Evolutionary conservation across 2,113 vertebrate genomes (phyloP).

Genomic region (Oceanites oceanicus): DNA sequence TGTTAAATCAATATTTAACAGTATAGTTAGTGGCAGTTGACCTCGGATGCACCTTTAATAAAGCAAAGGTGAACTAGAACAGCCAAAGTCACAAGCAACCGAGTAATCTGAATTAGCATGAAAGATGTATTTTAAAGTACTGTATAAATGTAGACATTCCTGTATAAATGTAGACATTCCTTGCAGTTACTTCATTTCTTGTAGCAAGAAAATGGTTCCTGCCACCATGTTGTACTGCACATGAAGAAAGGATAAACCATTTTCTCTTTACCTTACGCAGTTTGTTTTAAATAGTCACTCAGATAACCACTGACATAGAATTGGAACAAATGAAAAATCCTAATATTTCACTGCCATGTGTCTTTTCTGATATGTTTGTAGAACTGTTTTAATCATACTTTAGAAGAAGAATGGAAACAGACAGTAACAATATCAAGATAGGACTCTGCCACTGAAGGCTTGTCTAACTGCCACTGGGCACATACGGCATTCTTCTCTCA

Average conservation of each 20-base stretch:
- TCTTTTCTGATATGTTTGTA: neutral
- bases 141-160: neutral
- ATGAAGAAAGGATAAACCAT: neutral
- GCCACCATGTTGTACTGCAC: neutral
- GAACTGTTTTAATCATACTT: neutral
- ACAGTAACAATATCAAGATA: neutral
- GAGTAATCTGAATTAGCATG: slow-evolving; percentile 17
- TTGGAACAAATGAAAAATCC: neutral
- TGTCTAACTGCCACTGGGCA: neutral
- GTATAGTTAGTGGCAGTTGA: slow-evolving; percentile 63
- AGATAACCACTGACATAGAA: neutral
- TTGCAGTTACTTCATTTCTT: neutral
- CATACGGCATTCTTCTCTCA: neutral
- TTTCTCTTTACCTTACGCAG: neutral
- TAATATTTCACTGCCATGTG: neutral
- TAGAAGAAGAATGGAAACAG: neutral
- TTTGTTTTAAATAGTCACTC: neutral
- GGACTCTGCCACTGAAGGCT: neutral
- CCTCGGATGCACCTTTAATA: slow-evolving; percentile 61
- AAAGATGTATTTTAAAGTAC: neutral
- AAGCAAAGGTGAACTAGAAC: slow-evolving; percentile 61
- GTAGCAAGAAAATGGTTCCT: neutral
- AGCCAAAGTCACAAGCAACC: slow-evolving; percentile 16
- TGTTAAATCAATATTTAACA: slow-evolving; percentile 77
- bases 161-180: neutral